Evolutionary conservation across 2,888 invertebrate genomes (phyloP).

Genomic region (Dryobota labecula): DNA sequence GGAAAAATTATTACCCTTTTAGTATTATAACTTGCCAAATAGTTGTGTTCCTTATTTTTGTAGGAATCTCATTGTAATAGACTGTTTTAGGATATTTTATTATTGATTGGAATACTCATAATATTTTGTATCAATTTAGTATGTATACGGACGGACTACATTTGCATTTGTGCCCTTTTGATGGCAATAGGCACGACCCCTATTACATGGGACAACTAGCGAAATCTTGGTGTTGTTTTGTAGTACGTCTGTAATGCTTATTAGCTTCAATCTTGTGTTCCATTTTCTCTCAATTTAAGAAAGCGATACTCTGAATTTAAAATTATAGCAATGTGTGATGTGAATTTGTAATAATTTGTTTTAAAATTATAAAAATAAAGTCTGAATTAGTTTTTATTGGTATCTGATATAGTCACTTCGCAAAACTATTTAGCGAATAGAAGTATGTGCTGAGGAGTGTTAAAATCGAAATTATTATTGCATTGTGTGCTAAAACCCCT

Average conservation of each 20-base stretch:
- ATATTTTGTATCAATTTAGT: conserved; percentile 1
- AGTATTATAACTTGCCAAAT: conserved; percentile 72
- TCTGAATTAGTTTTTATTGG: conserved; percentile 37
- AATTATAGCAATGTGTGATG: background rate
- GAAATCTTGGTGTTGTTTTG: background rate
- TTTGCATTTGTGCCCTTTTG: too few species aligned
- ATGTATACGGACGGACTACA: background rate
- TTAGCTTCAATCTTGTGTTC: conserved; percentile 9
- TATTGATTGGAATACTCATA: conserved; percentile 47
- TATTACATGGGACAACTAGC: background rate
- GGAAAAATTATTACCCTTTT: too few species aligned
- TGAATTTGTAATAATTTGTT: conserved; percentile 29
- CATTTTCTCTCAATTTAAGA: background rate
- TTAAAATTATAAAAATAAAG: conserved; percentile 27
- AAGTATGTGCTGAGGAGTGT: background rate
- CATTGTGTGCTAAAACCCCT: conserved; percentile 6
- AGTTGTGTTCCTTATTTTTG: conserved; percentile 44
- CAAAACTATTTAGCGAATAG: background rate
- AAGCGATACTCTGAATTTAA: background rate
- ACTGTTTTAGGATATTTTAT: conserved; percentile 54
- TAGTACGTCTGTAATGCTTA: background rate
- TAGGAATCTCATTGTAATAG: conserved; percentile 63
- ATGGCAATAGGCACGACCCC: background rate
- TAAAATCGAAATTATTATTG: background rate
- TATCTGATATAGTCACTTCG: background rate